Conservation (phyloP, 2,113 vertebrate genomes). For the Mastomys natalensis region DNA sequence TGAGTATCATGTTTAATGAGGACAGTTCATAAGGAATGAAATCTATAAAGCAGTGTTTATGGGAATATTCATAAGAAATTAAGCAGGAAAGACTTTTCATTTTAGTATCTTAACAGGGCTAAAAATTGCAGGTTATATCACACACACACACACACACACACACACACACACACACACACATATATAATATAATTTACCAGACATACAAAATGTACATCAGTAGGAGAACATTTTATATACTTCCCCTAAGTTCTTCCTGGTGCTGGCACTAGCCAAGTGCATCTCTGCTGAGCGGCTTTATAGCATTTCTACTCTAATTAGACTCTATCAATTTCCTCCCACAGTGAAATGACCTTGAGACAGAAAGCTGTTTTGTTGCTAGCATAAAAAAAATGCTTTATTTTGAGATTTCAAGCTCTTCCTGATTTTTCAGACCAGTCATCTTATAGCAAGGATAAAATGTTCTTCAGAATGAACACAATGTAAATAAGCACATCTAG, state of each 20-base stretch:
- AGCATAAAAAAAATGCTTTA: conserved; percentile 55
- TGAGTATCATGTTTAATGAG: not conserved
- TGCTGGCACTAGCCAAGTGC: not conserved
- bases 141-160: no score
- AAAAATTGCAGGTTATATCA: conserved; percentile 65
- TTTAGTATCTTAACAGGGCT: conserved; percentile 57
- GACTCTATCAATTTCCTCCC: conserved; percentile 69
- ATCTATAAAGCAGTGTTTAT: not conserved
- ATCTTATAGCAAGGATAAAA: conserved; percentile 27
- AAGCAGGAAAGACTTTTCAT: conserved; percentile 23
- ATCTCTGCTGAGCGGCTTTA: conserved; percentile 37
- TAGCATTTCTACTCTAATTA: conserved; percentile 74
- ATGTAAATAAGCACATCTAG: conserved; percentile 50
- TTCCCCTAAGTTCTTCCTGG: conserved; percentile 60
- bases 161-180: no score
- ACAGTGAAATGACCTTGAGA: conserved; percentile 79
- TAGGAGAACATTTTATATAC: conserved; percentile 65
- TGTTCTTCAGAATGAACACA: not conserved
- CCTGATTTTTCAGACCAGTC: conserved; percentile 21
- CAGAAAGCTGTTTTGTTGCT: conserved; percentile 33
- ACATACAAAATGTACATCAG: conserved; percentile 80
- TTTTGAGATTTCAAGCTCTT: conserved; percentile 50
- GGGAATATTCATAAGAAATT: conserved; percentile 54
- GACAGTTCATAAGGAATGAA: not conserved
- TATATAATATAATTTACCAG: conserved; percentile 70